These are phyloP conservation scores for Colius striatus DNA, from an alignment of 2,113 vertebrate species.

Conservation along the genomic window DNA sequence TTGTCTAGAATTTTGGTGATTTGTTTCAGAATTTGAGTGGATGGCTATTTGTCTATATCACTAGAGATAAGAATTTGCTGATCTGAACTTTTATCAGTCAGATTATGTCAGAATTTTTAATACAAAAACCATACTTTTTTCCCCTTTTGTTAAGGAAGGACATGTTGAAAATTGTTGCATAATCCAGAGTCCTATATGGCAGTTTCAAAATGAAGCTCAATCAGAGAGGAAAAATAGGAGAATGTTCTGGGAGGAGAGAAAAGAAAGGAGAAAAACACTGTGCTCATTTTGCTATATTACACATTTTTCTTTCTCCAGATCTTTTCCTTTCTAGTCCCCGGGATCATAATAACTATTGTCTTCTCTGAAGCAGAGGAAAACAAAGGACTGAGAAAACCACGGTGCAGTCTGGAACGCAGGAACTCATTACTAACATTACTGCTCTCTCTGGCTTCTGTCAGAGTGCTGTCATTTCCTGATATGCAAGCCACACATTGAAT, in stretches of 20 bases:
- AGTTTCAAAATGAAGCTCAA: background rate
- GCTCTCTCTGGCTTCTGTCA: background rate
- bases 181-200: background rate
- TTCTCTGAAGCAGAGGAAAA: background rate
- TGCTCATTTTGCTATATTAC: background rate
- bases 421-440: background rate
- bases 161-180: background rate
- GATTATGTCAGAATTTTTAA: background rate
- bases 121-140: rapidly evolving
- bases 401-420: background rate
- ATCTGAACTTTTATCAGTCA: background rate
- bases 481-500: background rate
- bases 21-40: background rate
- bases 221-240: background rate
- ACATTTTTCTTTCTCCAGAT: background rate
- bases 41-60: background rate
- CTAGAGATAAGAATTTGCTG: background rate
- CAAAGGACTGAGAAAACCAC: background rate
- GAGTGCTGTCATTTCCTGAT: background rate
- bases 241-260: background rate
- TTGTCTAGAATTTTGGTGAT: background rate
- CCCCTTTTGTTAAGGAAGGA: rapidly evolving
- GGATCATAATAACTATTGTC: background rate
- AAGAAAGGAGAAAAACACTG: background rate
- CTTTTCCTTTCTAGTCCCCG: background rate